Conservation (phyloP, 2,797 vertebrate genomes). For the Crypturellus tataupa region DNA sequence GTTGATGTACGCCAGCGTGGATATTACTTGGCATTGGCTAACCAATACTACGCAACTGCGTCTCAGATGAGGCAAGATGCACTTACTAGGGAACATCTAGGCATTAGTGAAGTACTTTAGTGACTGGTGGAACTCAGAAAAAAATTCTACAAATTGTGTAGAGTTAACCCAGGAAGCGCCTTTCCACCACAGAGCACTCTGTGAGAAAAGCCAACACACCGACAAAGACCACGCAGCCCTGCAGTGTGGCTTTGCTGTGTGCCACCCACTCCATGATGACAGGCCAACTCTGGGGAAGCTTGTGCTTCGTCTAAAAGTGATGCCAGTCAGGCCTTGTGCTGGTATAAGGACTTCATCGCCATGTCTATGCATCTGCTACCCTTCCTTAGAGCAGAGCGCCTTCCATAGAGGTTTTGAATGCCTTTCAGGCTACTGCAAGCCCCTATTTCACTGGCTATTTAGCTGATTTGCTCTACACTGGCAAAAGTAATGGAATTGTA, state of each 20-base stretch:
- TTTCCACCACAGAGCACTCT: not conserved
- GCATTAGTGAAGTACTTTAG: not conserved
- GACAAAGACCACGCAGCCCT: not conserved
- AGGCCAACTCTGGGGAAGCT: not conserved
- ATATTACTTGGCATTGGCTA: not conserved
- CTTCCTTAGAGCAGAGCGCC: not conserved
- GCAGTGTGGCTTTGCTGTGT: not conserved
- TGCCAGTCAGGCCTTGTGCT: not conserved
- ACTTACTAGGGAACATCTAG: not conserved
- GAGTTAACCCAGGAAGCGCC: not conserved
- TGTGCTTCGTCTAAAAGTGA: not conserved
- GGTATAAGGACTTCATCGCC: not conserved
- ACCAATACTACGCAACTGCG: rapidly evolving
- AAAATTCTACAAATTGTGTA: not conserved
- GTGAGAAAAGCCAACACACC: not conserved
- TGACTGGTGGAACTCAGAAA: not conserved
- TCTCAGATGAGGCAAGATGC: not conserved
- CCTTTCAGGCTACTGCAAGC: not conserved
- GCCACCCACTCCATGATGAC: not conserved
- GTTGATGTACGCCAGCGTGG: not conserved
- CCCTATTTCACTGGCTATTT: not conserved
- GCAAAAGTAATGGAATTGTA: not conserved
- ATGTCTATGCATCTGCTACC: not conserved
- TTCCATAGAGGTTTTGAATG: not conserved
- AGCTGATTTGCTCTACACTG: not conserved